Base-by-base conservation (phyloP, 2,888 invertebrate species). In the Cynaeus angustus region DNA sequence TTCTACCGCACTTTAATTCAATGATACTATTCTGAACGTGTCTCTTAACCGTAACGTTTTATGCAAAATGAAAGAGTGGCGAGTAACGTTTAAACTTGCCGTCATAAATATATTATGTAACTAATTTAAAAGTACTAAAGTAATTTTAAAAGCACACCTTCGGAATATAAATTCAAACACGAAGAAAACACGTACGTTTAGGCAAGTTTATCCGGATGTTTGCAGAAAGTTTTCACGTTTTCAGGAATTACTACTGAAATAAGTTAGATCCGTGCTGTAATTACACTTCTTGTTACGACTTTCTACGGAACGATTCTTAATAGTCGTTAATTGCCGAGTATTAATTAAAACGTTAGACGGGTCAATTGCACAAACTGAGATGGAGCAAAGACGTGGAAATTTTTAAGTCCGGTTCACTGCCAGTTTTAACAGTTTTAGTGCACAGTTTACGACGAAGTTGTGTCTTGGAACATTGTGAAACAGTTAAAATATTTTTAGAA, bases 41-140 rank as follows among this genome's bases (percentile, higher is more conserved):
- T 52, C 13, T 8, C 14, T 52, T 52, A 26, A 5, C 14, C 7
- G n/a, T n/a, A 10, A 10, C 21, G 13, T 41, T 41, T 21, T 26
- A 38, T 41, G 37, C 21, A 56, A 10, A 65, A 59, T 62, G 69
- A 66, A 53, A 52, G 38, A 62, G 50, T 26, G 56, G 38, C 41
- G 62, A 67, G 50, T 64, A 62, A 72, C 71, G 68, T 50, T 71
- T 62, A 69, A 75, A 75, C 68, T 69, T 68, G 67, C 66, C 72
- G 72, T 76, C 79, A 79, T 80, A 80, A 80, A 80, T 79, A 78
- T 76, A 80, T 79, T 79, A 80, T 76, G 74, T 74, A 78, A 79
- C 78, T 81, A 80, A 81, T 81, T 80, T 79, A 78, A 80, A 81
- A 80, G 81, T 81, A 75, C 79, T 79, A 79, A 81, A 81, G 80